Evolutionary conservation across 2,888 invertebrate species (phyloP).

Genomic region (Nemapogon koenigi): DNA sequence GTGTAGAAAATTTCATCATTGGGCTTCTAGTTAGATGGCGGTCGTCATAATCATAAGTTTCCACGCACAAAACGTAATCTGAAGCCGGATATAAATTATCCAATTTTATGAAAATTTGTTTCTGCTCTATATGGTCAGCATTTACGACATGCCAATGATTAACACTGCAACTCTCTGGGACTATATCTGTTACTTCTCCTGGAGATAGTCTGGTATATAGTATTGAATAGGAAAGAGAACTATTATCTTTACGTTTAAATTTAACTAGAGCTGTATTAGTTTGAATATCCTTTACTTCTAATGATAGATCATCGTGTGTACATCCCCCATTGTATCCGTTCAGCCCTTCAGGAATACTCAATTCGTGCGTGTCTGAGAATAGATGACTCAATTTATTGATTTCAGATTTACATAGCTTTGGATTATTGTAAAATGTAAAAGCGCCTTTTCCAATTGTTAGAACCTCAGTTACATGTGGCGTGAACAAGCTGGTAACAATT

Average conservation of each 20-base stretch:
- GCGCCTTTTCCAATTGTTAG: conserved; percentile 69
- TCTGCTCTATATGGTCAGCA: conserved; percentile 21
- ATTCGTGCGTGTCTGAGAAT: conserved; percentile 27
- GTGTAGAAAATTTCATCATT: conserved; percentile 39
- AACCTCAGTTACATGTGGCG: conserved; percentile 48
- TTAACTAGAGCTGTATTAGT: conserved; percentile 34
- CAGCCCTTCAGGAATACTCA: conserved; percentile 32
- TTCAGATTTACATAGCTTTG: conserved; percentile 75
- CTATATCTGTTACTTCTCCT: conserved; percentile 24
- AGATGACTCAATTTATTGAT: conserved; percentile 51
- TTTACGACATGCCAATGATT: conserved; percentile 41
- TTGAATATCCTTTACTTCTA: conserved; percentile 30
- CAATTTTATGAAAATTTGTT: conserved; percentile 25
- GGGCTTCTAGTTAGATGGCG: conserved; percentile 35
- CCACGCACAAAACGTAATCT: conserved; percentile 43
- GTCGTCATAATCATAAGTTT: no score
- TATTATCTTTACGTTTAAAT: conserved; percentile 26
- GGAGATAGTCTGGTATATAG: conserved; percentile 36
- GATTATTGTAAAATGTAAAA: conserved; percentile 79
- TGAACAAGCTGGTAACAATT: conserved; percentile 74
- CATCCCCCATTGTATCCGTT: conserved; percentile 46
- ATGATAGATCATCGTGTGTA: conserved; percentile 27
- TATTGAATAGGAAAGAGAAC: conserved; percentile 31
- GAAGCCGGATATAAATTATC: conserved; percentile 38
- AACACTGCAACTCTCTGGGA: conserved; percentile 47